These are phyloP conservation scores for Heloderma charlesbogerti DNA, from an alignment of 2,113 vertebrate species.

Conservation along the genomic window DNA sequence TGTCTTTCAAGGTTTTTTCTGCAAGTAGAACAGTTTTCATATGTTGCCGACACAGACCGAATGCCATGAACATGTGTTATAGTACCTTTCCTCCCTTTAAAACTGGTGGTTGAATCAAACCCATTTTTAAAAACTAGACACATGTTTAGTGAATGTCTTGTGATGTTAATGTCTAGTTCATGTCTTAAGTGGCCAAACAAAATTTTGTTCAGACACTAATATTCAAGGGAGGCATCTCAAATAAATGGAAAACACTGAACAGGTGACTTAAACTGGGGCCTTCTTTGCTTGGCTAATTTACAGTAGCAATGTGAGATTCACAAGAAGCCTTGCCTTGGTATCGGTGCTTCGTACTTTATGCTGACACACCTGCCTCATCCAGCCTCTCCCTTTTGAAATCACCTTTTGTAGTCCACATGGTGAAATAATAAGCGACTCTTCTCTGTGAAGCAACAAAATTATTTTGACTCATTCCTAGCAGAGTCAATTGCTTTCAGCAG, in stretches of 20 bases:
- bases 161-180: not conserved
- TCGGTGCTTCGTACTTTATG: not conserved
- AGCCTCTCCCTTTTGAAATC: not conserved
- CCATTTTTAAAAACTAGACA: not conserved
- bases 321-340: not conserved
- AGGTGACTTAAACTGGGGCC: not conserved
- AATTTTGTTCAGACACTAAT: not conserved
- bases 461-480: not conserved
- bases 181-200: not conserved
- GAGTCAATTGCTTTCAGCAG: too few species aligned
- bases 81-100: not conserved
- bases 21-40: not conserved
- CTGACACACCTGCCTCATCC: not conserved
- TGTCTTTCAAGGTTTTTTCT: not conserved
- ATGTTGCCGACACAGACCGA: not conserved
- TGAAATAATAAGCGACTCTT: not conserved
- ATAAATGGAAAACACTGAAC: not conserved
- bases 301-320: not conserved
- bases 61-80: not conserved
- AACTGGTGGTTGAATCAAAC: not conserved
- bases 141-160: too few species aligned
- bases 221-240: not conserved
- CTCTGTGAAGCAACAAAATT: not conserved
- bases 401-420: not conserved
- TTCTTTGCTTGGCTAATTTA: not conserved